Evolutionary conservation across 2,888 invertebrate species (phyloP).

Genomic region (Dione juno): DNA sequence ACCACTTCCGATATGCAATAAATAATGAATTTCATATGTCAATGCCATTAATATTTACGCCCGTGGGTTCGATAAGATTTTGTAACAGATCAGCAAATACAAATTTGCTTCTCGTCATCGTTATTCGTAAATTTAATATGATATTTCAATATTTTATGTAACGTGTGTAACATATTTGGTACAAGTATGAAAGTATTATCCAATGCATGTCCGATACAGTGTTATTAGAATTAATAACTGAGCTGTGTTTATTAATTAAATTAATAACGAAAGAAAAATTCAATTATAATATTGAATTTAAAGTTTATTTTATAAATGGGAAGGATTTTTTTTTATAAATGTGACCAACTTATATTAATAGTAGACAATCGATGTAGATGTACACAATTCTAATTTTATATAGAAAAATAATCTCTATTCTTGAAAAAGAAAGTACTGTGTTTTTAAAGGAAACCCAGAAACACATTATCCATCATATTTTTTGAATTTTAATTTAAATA

Average conservation of each 20-base stretch:
- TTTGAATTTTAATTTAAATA: no score
- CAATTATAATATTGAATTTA: neutral
- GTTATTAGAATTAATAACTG: neutral
- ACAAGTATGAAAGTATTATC: neutral
- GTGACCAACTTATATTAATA: no score
- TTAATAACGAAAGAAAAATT: neutral
- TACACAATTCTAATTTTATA: no score
- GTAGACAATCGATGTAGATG: no score
- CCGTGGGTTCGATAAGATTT: constrained; percentile 3
- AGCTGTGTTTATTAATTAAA: neutral
- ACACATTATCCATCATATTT: no score
- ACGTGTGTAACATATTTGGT: neutral
- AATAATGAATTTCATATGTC: neutral
- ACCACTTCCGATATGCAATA: neutral
- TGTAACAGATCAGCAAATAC: neutral
- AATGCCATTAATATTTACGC: constrained; percentile 7
- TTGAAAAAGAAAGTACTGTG: no score
- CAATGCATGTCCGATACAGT: no score
- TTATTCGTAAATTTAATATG: constrained; percentile 19
- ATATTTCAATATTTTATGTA: constrained; percentile 14
- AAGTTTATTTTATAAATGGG: no score
- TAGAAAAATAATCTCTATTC: no score
- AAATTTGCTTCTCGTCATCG: neutral
- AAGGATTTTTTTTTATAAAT: no score
- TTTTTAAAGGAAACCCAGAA: no score